Conservation (phyloP, 2,888 invertebrate genomes). For the Chaitophorus viminalis region DNA sequence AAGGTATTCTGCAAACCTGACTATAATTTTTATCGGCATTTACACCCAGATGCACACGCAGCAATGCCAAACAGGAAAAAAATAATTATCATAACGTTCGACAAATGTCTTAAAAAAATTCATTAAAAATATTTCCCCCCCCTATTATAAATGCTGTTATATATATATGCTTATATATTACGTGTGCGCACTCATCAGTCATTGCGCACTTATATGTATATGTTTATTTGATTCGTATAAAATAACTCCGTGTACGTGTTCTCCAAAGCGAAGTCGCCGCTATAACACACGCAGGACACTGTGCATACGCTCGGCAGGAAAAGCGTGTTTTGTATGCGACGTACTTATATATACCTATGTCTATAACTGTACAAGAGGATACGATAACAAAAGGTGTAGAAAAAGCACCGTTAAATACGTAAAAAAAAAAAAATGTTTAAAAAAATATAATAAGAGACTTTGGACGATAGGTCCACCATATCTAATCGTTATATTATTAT, state of each 20-base stretch:
- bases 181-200: too few relatives aligned
- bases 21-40: too few relatives aligned
- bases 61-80: not conserved
- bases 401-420: conserved; percentile 52
- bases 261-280: not conserved
- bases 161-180: too few relatives aligned
- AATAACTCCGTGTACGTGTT: not conserved
- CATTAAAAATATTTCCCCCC: too few relatives aligned
- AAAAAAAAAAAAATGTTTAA: conserved; percentile 13
- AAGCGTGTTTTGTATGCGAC: conserved; percentile 18
- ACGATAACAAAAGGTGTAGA: conserved; percentile 11
- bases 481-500: conserved; percentile 37
- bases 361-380: conserved; percentile 32
- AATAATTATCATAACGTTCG: not conserved
- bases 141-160: too few relatives aligned
- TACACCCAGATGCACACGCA: too few relatives aligned
- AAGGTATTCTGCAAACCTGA: too few relatives aligned
- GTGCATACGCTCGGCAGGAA: too few relatives aligned
- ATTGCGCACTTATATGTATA: not conserved
- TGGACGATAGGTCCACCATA: conserved; percentile 34
- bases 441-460: not conserved
- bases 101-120: not conserved
- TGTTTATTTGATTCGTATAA: not conserved
- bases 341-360: not conserved
- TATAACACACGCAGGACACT: not conserved